A percentile compares a stretch with the other conserved stretches of the same genome.
phyloP scores from a whole-genome alignment of 2,113 vertebrate genomes.

The Callopanchax toddi region DNA sequence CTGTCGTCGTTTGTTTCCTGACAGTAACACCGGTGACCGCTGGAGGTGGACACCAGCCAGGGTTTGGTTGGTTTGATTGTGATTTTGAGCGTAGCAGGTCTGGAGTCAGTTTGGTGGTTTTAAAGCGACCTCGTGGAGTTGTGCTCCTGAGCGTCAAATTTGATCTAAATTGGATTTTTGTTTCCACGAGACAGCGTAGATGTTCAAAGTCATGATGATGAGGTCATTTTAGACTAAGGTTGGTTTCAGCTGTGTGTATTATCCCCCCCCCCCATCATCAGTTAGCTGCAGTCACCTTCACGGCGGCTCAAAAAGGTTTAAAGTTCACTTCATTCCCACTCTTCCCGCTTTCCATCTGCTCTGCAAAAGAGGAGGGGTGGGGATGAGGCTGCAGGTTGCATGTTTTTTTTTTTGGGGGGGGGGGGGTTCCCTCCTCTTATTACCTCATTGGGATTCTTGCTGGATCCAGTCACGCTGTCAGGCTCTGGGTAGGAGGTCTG shows the following conservation, averaged over 20 bases:
- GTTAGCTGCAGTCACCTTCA: slow-evolving; percentile 59
- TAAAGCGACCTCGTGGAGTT: too few relatives aligned
- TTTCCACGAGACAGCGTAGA: not conserved
- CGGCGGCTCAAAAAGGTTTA: slow-evolving; percentile 31
- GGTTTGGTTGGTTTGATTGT: too few relatives aligned
- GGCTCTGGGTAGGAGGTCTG: slow-evolving; percentile 38
- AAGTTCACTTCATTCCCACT: slow-evolving; percentile 29
- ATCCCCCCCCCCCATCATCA: slow-evolving; percentile 2
- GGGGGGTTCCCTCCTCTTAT: too few relatives aligned
- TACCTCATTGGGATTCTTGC: slow-evolving; percentile 69
- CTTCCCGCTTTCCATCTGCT: slow-evolving; percentile 1
- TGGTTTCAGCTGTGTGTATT: slow-evolving; percentile 1
- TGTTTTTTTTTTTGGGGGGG: too few relatives aligned
- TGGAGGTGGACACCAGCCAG: too few relatives aligned
- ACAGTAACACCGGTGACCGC: too few relatives aligned
- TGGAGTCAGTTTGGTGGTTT: too few relatives aligned
- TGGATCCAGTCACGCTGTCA: slow-evolving; percentile 64
- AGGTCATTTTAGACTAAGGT: not conserved
- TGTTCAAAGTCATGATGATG: not conserved
- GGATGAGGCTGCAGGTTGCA: too few relatives aligned
- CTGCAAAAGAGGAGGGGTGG: not conserved
- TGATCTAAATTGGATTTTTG: not conserved
- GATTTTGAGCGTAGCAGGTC: too few relatives aligned
- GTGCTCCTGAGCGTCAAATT: too few relatives aligned
- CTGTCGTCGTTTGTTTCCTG: too few relatives aligned